phyloP scores from a whole-genome alignment of 1,140 invertebrate genomes.

The Drosophila kepulauana region DNA sequence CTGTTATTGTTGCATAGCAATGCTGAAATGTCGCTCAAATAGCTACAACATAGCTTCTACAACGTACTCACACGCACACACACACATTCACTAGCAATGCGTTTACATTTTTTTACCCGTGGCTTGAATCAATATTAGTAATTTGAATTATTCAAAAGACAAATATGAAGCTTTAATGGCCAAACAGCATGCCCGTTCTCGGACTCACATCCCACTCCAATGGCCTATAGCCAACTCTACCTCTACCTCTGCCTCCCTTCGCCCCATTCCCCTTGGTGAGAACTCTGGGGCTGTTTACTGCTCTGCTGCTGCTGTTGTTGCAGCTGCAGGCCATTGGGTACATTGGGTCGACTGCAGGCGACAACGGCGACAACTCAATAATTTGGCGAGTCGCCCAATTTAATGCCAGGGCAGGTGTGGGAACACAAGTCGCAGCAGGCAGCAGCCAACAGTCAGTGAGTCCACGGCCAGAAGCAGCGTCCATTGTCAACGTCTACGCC shows the following conservation, averaged over 20 bases:
- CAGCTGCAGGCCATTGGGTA: constrained; percentile 54
- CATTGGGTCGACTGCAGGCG: constrained; percentile 52
- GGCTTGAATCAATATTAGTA: constrained; percentile 85
- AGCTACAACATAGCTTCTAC: constrained; percentile 28
- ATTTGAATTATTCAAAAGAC: constrained; percentile 85
- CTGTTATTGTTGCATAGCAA: constrained; percentile 53
- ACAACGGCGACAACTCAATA: constrained; percentile 75
- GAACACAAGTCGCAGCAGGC: constrained; percentile 34
- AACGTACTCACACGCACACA: constrained; percentile 15
- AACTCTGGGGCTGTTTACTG: constrained; percentile 28
- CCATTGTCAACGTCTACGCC: constrained; percentile 68
- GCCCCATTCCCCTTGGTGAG: neutral
- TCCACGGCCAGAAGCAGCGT: constrained; percentile 37
- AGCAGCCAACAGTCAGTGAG: constrained; percentile 3
- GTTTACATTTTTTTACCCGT: constrained; percentile 78
- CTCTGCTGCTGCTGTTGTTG: constrained; percentile 39
- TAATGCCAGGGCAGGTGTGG: constrained; percentile 59
- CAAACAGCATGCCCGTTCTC: constrained; percentile 77
- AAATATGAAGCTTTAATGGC: constrained; percentile 85
- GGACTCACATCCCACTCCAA: constrained; percentile 22
- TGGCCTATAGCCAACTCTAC: neutral
- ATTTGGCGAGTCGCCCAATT: constrained; percentile 82
- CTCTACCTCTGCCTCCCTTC: neutral
- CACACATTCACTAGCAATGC: constrained; percentile 55
- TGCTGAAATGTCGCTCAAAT: constrained; percentile 66